These are phyloP conservation scores for Lasioglossum villosulum DNA, from an alignment of 2,888 invertebrate species.

Conservation along the genomic window DNA sequence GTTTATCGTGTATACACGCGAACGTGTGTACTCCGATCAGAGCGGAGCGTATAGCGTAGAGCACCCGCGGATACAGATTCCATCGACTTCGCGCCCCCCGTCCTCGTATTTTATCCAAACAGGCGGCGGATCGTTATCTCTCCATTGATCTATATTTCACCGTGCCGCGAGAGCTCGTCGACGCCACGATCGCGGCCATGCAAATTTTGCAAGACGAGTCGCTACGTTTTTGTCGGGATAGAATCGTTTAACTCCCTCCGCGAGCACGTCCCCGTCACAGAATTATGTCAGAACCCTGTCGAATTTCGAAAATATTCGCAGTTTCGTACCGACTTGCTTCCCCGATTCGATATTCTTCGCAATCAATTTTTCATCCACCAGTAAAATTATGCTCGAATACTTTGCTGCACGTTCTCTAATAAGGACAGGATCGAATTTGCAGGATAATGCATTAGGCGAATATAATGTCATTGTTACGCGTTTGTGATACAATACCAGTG, in stretches of 20 bases:
- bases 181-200: not conserved
- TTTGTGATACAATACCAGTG: too few relatives aligned
- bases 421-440: too few relatives aligned
- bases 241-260: not conserved
- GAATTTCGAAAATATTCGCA: not conserved
- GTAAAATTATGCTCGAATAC: too few relatives aligned
- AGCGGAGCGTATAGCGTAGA: not conserved
- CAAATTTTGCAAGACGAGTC: not conserved
- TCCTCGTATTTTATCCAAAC: constrained; percentile 63
- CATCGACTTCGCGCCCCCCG: constrained; percentile 34
- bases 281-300: not conserved
- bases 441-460: too few relatives aligned
- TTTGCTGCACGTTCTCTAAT: too few relatives aligned
- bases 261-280: not conserved
- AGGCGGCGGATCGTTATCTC: constrained; percentile 42
- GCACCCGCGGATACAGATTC: constrained; percentile 30
- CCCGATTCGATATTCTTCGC: not conserved
- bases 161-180: not conserved
- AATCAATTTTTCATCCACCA: too few relatives aligned
- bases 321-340: not conserved
- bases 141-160: constrained; percentile 28
- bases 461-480: too few relatives aligned
- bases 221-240: not conserved
- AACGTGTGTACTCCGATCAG: not conserved
- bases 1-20: constrained; percentile 41